phyloP scores from a whole-genome alignment of 2,113 vertebrate species.

The Equus quagga region DNA sequence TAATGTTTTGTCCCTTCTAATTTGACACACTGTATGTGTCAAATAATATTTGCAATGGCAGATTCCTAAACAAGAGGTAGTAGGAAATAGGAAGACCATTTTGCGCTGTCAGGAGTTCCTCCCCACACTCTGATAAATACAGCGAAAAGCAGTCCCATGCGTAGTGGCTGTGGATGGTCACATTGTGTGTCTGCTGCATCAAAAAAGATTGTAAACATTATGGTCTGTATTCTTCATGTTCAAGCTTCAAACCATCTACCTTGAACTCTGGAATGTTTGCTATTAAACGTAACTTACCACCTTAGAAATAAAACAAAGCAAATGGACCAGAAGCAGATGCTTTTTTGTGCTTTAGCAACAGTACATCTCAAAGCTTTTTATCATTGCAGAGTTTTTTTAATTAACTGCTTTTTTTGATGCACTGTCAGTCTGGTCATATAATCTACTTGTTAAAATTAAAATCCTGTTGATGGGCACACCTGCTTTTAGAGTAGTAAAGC shows the following conservation, averaged over 20 bases:
- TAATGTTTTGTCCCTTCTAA: background rate
- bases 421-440: background rate
- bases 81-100: background rate
- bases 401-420: background rate
- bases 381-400: background rate
- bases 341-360: background rate
- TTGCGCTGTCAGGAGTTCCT: background rate
- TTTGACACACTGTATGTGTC: background rate
- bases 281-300: background rate
- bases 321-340: background rate
- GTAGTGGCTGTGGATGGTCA: background rate
- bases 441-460: background rate
- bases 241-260: background rate
- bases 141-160: background rate
- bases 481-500: background rate
- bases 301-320: constrained; percentile 22
- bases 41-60: background rate
- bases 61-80: background rate
- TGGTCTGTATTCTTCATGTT: background rate
- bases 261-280: background rate
- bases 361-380: background rate
- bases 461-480: background rate
- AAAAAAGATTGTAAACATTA: background rate
- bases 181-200: background rate
- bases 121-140: background rate